Percentiles rank a stretch among this genome's conserved stretches.
Evolutionary conservation across 2,797 vertebrate species (phyloP).

Genomic region (Clarias pachynema): DNA sequence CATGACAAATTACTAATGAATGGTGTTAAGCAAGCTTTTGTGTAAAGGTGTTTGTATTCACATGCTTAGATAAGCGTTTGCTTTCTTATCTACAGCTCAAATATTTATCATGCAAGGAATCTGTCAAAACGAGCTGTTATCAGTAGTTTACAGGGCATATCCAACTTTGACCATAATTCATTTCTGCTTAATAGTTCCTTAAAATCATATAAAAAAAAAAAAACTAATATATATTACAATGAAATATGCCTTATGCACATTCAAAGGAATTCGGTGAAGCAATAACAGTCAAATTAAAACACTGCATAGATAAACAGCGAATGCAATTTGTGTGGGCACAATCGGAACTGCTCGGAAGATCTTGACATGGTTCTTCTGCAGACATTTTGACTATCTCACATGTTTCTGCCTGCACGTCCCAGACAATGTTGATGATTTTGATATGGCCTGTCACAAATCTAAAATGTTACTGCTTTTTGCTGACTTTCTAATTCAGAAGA

Average conservation of each 20-base stretch:
- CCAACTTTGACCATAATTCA: background rate
- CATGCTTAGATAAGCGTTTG: background rate
- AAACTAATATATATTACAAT: background rate
- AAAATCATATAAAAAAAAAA: background rate
- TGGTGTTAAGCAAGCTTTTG: constrained; percentile 24
- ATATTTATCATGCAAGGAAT: constrained; percentile 18
- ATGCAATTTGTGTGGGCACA: background rate
- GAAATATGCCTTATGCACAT: background rate
- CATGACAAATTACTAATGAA: constrained; percentile 38
- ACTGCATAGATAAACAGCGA: background rate
- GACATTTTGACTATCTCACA: background rate
- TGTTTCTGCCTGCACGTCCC: background rate
- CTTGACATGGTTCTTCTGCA: background rate
- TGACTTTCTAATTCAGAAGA: background rate
- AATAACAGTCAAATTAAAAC: background rate
- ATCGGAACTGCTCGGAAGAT: background rate
- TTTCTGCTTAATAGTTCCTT: constrained; percentile 31
- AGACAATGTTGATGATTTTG: background rate
- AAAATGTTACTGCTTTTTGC: background rate
- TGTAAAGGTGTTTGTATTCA: constrained; percentile 31
- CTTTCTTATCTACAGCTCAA: constrained; percentile 21
- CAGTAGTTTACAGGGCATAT: background rate
- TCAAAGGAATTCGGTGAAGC: background rate
- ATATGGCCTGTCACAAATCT: background rate
- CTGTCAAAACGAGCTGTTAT: constrained; percentile 2